Base-by-base conservation (phyloP, 2,797 vertebrate genomes). In the Amazona ochrocephala region DNA sequence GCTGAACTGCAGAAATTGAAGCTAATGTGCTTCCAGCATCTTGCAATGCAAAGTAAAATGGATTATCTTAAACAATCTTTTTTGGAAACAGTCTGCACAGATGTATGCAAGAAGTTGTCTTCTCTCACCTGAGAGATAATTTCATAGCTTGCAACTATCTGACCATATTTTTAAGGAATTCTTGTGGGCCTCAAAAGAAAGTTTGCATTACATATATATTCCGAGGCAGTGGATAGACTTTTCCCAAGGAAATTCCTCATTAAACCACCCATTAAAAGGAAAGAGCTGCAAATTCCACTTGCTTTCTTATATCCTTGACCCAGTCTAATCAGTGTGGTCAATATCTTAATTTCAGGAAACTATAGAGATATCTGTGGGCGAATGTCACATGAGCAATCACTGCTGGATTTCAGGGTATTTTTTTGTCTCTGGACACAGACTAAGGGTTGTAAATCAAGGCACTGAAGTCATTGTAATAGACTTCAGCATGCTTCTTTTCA, bases 41-140 rank as follows among this genome's bases (percentile, higher is more conserved):
- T 80, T 79, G 65, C 45, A 74, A 56, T 42, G 32, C 14, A 67
- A 82, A 64, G 60, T 42, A 58, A 92, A 92, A 90, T 45, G 16
- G 30, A 77, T 87, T 86, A 22, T 77, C 60, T 93, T 79, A 84
- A 95, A 64, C 45, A 94, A 51, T 6, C 18, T 76, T 87, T 95
- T 82, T 92, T 89, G 72, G 81, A 95, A 92, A 89, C 37, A 21
- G 9, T 68, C 71, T 74, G 41, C 73, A 83, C 45, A 86, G 75
- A 86, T 11, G 22, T 64, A 47, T 61, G 14, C 61, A 89, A 91
- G 54, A 91, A 76, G 48, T 30, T 77, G 39, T 32, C 68, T 89
- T 34, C 20, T 78, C 60, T 90, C 61, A 84, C 88, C 41, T 71
- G 60, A 72, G 86, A 84, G 61, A 51, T 20, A 8, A 74, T 77